Percentiles rank a stretch among this genome's conserved stretches.
Evolutionary conservation across 2,113 vertebrate genomes (phyloP).

Genomic region (Connochaetes taurinus): DNA sequence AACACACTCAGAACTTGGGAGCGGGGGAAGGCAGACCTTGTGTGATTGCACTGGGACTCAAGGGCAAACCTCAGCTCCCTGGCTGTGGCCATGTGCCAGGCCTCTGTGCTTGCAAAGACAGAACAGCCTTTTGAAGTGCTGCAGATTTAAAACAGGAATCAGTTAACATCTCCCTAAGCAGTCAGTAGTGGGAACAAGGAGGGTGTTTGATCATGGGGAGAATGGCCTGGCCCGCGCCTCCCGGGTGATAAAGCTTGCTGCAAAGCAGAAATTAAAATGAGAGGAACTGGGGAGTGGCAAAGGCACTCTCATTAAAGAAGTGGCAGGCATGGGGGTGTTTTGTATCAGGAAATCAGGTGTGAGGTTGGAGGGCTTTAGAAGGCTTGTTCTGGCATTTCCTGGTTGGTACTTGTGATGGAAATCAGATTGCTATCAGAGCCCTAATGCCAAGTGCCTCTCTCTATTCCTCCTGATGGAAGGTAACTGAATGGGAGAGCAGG

Average conservation of each 20-base stretch:
- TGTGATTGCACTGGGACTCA: constrained; percentile 75
- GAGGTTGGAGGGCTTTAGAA: neutral
- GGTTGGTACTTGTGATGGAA: neutral
- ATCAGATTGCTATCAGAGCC: neutral
- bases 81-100: constrained; percentile 66
- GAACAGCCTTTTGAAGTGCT: constrained; percentile 66
- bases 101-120: constrained; percentile 44
- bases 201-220: constrained; percentile 8
- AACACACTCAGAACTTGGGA: constrained; percentile 67
- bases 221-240: neutral
- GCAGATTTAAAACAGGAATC: constrained; percentile 61
- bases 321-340: neutral
- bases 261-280: constrained; percentile 54
- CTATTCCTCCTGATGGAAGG: too few species aligned
- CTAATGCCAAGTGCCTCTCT: neutral
- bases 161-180: constrained; percentile 67
- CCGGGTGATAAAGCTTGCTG: neutral
- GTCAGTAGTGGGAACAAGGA: constrained; percentile 38
- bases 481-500: neutral
- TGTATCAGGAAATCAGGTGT: neutral
- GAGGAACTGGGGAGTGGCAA: constrained; percentile 18
- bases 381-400: neutral
- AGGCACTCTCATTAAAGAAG: neutral
- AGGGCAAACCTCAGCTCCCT: constrained; percentile 69
- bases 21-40: constrained; percentile 71